A percentile compares a stretch with the other conserved stretches of the same genome.
Evolutionary conservation across 2,797 vertebrate species (phyloP).

Genomic region (Nannoperca australis): DNA sequence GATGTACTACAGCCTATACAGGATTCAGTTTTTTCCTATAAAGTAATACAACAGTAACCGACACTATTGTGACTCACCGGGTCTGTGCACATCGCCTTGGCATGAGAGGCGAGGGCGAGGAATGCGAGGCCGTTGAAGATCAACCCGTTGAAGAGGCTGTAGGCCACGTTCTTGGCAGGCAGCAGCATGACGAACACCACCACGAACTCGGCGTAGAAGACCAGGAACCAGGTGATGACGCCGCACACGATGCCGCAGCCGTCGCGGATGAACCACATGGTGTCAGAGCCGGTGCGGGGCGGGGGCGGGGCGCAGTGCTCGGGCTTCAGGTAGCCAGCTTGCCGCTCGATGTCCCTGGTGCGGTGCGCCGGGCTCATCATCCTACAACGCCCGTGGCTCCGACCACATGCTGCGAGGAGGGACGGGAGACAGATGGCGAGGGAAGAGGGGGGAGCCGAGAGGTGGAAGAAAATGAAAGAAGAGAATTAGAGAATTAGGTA

Average conservation of each 20-base stretch:
- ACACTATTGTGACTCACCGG: slow-evolving; percentile 79
- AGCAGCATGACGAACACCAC: slow-evolving; percentile 96
- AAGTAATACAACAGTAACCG: background rate
- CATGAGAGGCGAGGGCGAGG: slow-evolving; percentile 94
- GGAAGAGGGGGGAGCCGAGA: slow-evolving; percentile 10
- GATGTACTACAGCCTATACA: background rate
- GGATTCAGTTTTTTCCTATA: background rate
- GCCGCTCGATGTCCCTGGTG: slow-evolving; percentile 96
- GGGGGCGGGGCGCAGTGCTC: slow-evolving; percentile 95
- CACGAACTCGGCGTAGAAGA: slow-evolving; percentile 97
- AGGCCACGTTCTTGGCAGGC: slow-evolving; percentile 89
- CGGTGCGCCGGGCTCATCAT: slow-evolving; percentile 89
- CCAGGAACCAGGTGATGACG: slow-evolving; percentile 95
- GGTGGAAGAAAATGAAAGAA: slow-evolving; percentile 7
- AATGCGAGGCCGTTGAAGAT: slow-evolving; percentile 94
- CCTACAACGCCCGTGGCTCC: slow-evolving; percentile 86
- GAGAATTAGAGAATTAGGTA: slow-evolving; percentile 11
- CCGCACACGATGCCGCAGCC: slow-evolving; percentile 96
- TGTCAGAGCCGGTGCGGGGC: slow-evolving; percentile 79
- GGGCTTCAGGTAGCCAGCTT: slow-evolving; percentile 93
- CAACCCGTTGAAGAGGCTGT: slow-evolving; percentile 93
- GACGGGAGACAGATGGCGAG: slow-evolving; percentile 37
- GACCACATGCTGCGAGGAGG: slow-evolving; percentile 86
- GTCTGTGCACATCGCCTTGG: slow-evolving; percentile 97
- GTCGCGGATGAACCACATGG: slow-evolving; percentile 99